Evolutionary conservation across 2,888 invertebrate species (phyloP), one percentile per base, ranked within the genome.

Genomic region (Caenorhabditis angaria): DNA sequence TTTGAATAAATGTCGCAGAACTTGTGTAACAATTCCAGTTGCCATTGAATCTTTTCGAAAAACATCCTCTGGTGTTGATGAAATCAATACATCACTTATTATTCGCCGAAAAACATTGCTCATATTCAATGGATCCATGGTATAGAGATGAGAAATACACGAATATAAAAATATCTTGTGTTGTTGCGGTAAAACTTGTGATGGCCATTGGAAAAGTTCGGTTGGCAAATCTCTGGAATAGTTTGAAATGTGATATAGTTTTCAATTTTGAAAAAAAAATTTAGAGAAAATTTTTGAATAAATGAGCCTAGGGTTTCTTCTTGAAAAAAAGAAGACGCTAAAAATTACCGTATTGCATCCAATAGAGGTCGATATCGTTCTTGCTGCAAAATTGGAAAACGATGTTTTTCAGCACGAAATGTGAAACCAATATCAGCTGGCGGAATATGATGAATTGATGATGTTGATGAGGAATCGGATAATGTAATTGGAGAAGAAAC

Each of bases 31-130:
- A 24, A 78, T 59, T 28, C 69, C 70, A 3, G 78, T 78, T 14
- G 73, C 76, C 10, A 78, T 48, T 2, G 78, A 78, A 41, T 78
- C 78, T 47, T 76, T 76, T 22, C 78, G 73, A 22, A 78, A 70
- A 25, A 76, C 69, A 55, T 65, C 73, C 69, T 76, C 73, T 12
- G 70, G 47, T 4, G 70, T 65, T 1, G 76, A 68, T n/a, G 61
- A 60, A 1, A 47, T 32, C 24, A 75, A 51, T 20, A 63, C 67
- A 32, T 75, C 67, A 14, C 22, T 20, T 22, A 71, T 55, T 25
- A 75, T 47, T 29, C 28, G 60, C 64, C 64, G 50, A 22, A 72
- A 61, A 6, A 72, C 57, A 14, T 61, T 60, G 2, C 63, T 50
- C 64, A 72, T 67, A 29, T 53, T 51, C 0, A 10, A 24, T 18